Evolutionary conservation across 2,113 vertebrate species (phyloP), one percentile per base, ranked within the genome.

Genomic region (Talpa occidentalis): DNA sequence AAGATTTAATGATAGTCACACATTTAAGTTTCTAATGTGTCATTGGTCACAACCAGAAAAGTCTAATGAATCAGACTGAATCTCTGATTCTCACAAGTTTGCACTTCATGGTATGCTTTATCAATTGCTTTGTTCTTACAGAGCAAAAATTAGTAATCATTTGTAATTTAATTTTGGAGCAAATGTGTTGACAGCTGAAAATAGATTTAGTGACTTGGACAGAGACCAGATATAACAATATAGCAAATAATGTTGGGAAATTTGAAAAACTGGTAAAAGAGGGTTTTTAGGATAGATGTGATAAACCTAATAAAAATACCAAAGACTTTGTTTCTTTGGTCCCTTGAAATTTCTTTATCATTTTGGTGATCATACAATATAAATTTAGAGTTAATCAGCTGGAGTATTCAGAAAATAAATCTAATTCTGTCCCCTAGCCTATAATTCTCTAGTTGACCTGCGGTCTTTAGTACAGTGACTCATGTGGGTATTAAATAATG

Each of bases 131-230:
- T 60, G 10, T 90, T 94, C 74, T 90, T 62, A 96, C 69, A 94
- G 40, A 40, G 93, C 22, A 95, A 94, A 94, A 91, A 30, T 64
- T 92, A 70, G 86, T 94, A 97, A 97, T 96, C 97, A 70, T 95
- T 88, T 60, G 79, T 28, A 82, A 56, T 93, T 81, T 96, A 94
- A 95, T 64, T 96, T 96, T 79, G 78, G 62, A 95, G n/a, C 54
- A 95, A 94, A 94, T 79, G 35, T 94, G 66, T 90, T 93, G 84
- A 82, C 77, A 96, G 54, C 40, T 77, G 35, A 93, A 64, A 84
- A 73, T 44, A 47, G 40, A 83, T 80, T 14, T 74, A 87, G 83
- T 87, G 24, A 56, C 30, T 92, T 93, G 22, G 52, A 85, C 17
- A 22, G 44, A 94, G 44, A 74, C 52, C 88, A 93, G 80, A 74